Percentiles rank a stretch among this genome's conserved stretches.
Conservation (phyloP, 2,113 vertebrate species). For the Oncorhynchus clarkii region DNA sequence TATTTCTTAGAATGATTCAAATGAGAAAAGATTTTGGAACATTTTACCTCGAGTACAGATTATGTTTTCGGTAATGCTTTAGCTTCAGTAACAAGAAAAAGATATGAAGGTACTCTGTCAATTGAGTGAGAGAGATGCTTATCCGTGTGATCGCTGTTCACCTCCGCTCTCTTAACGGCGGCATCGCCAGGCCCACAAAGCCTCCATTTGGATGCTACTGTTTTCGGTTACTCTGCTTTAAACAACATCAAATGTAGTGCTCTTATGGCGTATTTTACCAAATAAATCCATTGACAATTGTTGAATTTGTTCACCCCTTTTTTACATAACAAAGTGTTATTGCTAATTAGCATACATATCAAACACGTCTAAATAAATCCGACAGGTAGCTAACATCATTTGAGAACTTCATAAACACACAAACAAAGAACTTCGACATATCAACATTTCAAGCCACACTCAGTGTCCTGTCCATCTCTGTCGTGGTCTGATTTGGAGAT, state of each 20-base stretch:
- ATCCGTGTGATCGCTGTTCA: conserved; percentile 15
- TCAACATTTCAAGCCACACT: conserved; percentile 19
- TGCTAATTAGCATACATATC: background rate
- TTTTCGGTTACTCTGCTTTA: background rate
- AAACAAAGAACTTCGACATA: conserved; percentile 9
- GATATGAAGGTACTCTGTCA: background rate
- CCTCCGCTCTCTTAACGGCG: conserved; percentile 5
- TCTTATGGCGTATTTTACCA: background rate
- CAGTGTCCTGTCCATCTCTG: conserved; percentile 13
- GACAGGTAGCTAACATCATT: background rate
- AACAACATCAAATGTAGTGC: background rate
- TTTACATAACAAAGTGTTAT: background rate
- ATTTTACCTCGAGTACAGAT: conserved; percentile 41
- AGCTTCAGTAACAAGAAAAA: background rate
- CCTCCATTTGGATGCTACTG: conserved; percentile 4
- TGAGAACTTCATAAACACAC: conserved; percentile 15
- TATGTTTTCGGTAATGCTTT: background rate
- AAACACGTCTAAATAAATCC: background rate
- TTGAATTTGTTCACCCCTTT: background rate
- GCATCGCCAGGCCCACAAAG: background rate
- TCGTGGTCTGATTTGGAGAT: conserved; percentile 31
- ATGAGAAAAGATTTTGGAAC: conserved; percentile 11
- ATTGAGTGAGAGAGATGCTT: conserved; percentile 17
- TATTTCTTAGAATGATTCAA: conserved; percentile 68
- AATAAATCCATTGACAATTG: background rate